A percentile compares a stretch with the other conserved stretches of the same genome.
Evolutionary conservation across 1,140 invertebrate genomes (phyloP).

Genomic region (Drosophila jambulina): DNA sequence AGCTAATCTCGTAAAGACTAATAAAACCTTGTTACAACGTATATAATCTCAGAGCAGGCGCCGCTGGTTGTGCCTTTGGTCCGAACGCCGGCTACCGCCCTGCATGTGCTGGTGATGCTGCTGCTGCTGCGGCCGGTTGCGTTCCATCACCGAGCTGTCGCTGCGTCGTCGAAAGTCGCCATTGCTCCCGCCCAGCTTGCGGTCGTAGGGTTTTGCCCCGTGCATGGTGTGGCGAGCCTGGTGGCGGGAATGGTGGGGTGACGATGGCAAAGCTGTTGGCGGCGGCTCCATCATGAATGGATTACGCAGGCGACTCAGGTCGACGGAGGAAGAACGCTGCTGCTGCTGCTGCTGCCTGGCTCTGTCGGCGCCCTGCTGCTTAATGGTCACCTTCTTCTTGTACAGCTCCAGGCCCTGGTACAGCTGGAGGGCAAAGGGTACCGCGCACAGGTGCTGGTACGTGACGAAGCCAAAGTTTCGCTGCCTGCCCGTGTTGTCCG

Average conservation of each 20-base stretch:
- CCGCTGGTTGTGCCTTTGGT: conserved; percentile 60
- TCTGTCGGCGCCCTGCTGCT: conserved; percentile 52
- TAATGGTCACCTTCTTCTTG: conserved; percentile 65
- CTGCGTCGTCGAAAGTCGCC: conserved; percentile 55
- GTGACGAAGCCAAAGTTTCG: conserved; percentile 91
- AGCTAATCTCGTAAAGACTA: conserved; percentile 28
- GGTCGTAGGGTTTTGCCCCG: conserved; percentile 62
- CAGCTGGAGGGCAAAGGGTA: conserved; percentile 90
- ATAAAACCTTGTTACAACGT: conserved; percentile 37
- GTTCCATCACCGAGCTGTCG: conserved; percentile 59
- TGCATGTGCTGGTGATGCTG: conserved; percentile 38
- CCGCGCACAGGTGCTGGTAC: conserved; percentile 90
- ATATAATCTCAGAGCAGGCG: conserved; percentile 22
- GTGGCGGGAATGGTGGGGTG: conserved; percentile 1
- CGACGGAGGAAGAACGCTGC: not conserved
- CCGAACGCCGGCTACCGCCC: conserved; percentile 62
- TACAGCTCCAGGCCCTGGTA: conserved; percentile 86
- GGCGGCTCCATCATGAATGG: conserved; percentile 34
- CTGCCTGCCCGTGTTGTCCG: conserved; percentile 89
- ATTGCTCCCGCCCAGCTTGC: conserved; percentile 21
- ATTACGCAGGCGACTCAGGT: conserved; percentile 33
- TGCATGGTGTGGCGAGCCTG: conserved; percentile 57
- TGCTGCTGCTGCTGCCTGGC: conserved; percentile 16
- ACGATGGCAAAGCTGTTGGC: not conserved
- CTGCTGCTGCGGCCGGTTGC: conserved; percentile 44